Base-by-base conservation (phyloP, 2,888 invertebrate genomes). In the Calameuta pallipes region DNA sequence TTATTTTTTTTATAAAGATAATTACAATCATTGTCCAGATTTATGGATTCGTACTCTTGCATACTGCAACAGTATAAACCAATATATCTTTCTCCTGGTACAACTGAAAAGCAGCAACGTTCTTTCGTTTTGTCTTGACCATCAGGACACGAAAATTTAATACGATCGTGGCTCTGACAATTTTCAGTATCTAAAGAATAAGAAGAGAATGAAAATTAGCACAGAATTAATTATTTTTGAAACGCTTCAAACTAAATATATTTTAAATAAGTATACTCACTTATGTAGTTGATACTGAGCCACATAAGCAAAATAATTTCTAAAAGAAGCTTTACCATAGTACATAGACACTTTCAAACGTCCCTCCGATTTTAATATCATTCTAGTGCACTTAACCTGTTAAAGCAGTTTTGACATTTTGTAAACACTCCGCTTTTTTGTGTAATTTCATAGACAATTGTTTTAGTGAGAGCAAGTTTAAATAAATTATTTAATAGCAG, bases 31-130 rank as follows among this genome's bases (percentile, higher is more conserved):
- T 56, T 23, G 23, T 56, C 23, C 41, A 56, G 23, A 23, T 56
- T 56, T 23, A 56, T 23, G 71, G 30, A 71, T 71, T 71, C 31
- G 13, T 71, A 71, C 71, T 71, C 33, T 71, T 71, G 71, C 71
- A 71, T 71, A 71, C 33, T 71, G 13, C 71, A 71, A 33, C 31
- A 71, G 30, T 71, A 31, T 33, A 71, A 71, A 71, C 31, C 71
- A 71, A 33, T 9, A 56, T 56, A 56, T 56, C 2, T 56, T 56
- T 56, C 41, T 56, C 41, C 41, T 56, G 41, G 41, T 56, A 56
- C 41, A 56, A 56, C 41, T 23, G 41, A 56, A 23, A 56, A 56
- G 41, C 41, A 56, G 23, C 41, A 56, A 56, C 41, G 41, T 56
- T 56, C 41, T 56, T 56, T 56, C 23, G 41, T 56, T 56, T 56